Base-by-base conservation (phyloP, 2,113 vertebrate species). In the Sula dactylatra region DNA sequence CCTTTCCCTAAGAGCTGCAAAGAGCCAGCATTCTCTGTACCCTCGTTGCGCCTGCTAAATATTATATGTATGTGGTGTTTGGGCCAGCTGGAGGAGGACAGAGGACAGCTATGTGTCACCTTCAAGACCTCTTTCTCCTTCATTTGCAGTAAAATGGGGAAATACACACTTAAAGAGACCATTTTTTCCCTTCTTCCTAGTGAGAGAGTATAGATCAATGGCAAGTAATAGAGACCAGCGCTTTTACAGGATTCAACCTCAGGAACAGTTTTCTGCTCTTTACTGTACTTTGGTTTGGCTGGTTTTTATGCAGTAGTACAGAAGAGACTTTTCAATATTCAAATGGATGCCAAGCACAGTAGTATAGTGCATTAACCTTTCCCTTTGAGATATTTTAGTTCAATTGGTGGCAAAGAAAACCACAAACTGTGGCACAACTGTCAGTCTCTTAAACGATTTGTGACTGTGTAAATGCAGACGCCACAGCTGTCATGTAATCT, bases 311-410 rank as follows among this genome's bases (percentile, higher is more conserved):
- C 88, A 90, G 94, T 92, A 96, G 69, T 86, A 78, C 31, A 59
- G 74, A 90, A 74, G 59, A 92, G 65, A 89, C 55, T 86, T 94
- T 95, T 94, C 80, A 94, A 92, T 93, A 96, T 96, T 97, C 94
- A 97, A 96, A 95, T 86, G 77, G 76, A 88, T 95, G 92, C 92
- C 90, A 96, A 94, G 82, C 83, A 86, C 80, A 92, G 95, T 96
- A 94, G 93, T 93, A 83, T 22, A 96, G 92, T 93, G 91, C 94
- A 94, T 97, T 97, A 97, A 96, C 95, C 91, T 97, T 97, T 96
- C 93, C 84, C 95, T 97, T 80, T 94, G 91, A 96, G 89, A 97
- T 95, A 91, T 94, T 94, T 95, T 89, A 96, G 95, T 96, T 97
- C 95, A 97, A 92, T 66, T 92, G 95, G 83, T 96, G 95, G 94